A percentile compares a stretch with the other conserved stretches of the same genome.
Conservation (phyloP, 2,113 vertebrate species). For the Limnothrissa miodon region DNA sequence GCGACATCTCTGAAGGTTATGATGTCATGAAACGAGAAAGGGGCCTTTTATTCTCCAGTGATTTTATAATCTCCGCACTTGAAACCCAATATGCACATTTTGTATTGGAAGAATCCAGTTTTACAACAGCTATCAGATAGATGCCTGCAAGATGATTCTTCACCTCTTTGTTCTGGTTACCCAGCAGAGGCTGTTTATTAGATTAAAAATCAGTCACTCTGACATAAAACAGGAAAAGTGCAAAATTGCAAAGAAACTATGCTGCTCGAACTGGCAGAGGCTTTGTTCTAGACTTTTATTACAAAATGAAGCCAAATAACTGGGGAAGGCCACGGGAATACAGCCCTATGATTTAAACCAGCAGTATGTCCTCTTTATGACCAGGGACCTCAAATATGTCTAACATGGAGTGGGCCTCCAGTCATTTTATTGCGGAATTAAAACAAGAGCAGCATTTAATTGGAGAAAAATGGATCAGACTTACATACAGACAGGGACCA, state of each 20-base stretch:
- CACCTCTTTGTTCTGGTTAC: constrained; percentile 65
- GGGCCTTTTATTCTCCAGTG: constrained; percentile 66
- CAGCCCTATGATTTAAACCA: constrained; percentile 70
- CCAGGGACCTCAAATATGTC: constrained; percentile 66
- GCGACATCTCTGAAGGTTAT: constrained; percentile 56
- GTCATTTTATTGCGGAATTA: constrained; percentile 67
- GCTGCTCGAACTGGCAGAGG: constrained; percentile 38
- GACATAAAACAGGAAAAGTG: constrained; percentile 57
- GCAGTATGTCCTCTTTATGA: constrained; percentile 70
- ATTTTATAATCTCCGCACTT: constrained; percentile 68
- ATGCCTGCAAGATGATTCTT: constrained; percentile 61
- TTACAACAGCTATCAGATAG: constrained; percentile 66
- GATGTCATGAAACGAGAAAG: constrained; percentile 73
- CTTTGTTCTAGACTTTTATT: constrained; percentile 64
- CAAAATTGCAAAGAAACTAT: constrained; percentile 63
- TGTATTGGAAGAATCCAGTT: constrained; percentile 55
- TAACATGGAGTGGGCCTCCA: constrained; percentile 71
- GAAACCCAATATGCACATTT: constrained; percentile 65
- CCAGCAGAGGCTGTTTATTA: constrained; percentile 69
- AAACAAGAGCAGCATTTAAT: constrained; percentile 56
- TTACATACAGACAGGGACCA: constrained; percentile 48
- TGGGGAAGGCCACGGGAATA: constrained; percentile 61
- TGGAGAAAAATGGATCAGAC: constrained; percentile 63
- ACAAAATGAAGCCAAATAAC: constrained; percentile 70
- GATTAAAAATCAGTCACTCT: constrained; percentile 72